Evolutionary conservation across 2,113 vertebrate genomes (phyloP), one percentile per base, ranked within the genome.

Genomic region (Octodon degus): DNA sequence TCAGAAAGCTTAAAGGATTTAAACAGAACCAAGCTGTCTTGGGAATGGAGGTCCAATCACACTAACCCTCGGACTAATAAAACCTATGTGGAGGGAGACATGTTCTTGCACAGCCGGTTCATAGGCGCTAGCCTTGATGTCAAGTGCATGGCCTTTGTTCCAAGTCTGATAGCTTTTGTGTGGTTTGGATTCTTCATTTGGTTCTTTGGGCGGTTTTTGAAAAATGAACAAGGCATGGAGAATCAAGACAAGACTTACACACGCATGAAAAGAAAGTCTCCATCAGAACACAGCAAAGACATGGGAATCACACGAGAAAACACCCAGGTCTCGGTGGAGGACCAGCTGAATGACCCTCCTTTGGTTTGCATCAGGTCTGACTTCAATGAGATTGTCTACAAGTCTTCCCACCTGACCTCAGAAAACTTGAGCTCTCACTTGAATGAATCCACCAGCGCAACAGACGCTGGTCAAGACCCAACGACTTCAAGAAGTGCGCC

Each of bases 141-240:
- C 97, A 99, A 99, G 98, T 99, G 99, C 95, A 98, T 99, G 98
- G 99, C 99, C 65, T 99, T 99, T 97, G 98, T 99, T 95, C 99
- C 99, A 22, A 99, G 99, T 96, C 97, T 99, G 95, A 98, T 99
- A 30, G 99, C 99, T n/a, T 99, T 99, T 72, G 98, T 99, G 88
- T 99, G 99, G 96, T 99, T 99, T 87, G 99, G 99, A 62, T 99
- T 99, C 98, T 99, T 99, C 97, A 98, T 99, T 90, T 99, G 99
- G 99, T 98, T 99, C 97, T 99, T 99, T 40, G 99, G 99, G 7
- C 98, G 99, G 40, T 99, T 99, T 98, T 98, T 99, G 98, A 99
- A 99, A 98, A 99, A 99, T 74, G 99, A 99, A 96, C 99, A 99
- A 92, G 99, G 99, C 96, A 98, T 99, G 82, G 99, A 99, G 96